phyloP scores from a whole-genome alignment of 2,113 vertebrate genomes.

The Dolichotis patagonum region DNA sequence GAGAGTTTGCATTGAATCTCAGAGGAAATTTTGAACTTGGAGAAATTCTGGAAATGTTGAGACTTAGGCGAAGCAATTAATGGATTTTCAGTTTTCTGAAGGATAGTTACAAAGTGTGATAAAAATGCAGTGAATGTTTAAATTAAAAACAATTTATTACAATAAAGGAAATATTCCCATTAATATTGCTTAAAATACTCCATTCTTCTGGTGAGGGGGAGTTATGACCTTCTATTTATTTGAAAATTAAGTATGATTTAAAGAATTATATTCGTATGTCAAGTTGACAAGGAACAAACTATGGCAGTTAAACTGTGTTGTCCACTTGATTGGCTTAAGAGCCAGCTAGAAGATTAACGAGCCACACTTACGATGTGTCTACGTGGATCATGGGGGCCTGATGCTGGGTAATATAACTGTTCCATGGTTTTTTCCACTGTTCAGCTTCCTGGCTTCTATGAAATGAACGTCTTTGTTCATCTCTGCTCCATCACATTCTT shows the following conservation, averaged over 20 bases:
- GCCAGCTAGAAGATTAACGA: background rate
- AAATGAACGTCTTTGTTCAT: background rate
- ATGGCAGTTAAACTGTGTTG: background rate
- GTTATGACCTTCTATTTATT: background rate
- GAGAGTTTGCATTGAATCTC: background rate
- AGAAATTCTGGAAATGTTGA: background rate
- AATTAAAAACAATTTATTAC: background rate
- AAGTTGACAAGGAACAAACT: background rate
- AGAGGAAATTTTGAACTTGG: background rate
- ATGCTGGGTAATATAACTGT: background rate
- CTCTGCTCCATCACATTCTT: background rate
- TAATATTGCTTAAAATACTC: background rate
- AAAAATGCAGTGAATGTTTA: background rate
- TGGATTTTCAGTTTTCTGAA: background rate
- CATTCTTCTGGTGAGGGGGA: background rate
- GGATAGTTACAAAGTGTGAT: background rate
- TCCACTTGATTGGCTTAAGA: background rate
- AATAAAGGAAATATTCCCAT: background rate
- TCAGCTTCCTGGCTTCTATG: background rate
- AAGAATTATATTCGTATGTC: background rate
- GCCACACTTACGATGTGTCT: background rate
- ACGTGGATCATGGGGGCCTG: background rate
- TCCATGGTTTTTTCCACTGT: background rate
- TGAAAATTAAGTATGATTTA: background rate
- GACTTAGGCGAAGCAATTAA: background rate